Conservation (phyloP, 1,140 invertebrate species). For the Drosophila auraria region DNA sequence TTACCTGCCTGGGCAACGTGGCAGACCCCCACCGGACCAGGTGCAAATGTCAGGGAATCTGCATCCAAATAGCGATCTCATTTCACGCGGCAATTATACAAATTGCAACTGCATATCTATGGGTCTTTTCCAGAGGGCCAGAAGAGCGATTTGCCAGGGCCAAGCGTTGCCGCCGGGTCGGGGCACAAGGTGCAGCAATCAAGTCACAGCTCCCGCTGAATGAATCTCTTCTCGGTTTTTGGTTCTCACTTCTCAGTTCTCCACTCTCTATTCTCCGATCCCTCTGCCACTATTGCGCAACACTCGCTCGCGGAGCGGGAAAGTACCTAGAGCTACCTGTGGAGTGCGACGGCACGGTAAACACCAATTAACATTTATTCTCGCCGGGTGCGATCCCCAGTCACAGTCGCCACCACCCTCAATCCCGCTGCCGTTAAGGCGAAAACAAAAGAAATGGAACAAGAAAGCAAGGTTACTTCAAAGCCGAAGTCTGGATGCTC, state of each 20-base stretch:
- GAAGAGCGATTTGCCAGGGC: slow-evolving; percentile 5
- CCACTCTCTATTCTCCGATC: background rate
- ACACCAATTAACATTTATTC: slow-evolving; percentile 74
- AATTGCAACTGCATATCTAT: background rate
- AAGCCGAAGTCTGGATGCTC: background rate
- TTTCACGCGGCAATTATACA: slow-evolving; percentile 32
- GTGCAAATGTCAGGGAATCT: slow-evolving; percentile 42
- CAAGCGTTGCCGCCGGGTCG: slow-evolving; percentile 9
- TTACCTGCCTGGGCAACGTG: slow-evolving; percentile 17
- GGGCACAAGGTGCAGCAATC: background rate
- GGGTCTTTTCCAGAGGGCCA: background rate
- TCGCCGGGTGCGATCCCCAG: slow-evolving; percentile 27
- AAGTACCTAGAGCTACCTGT: slow-evolving; percentile 19
- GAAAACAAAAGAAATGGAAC: slow-evolving; percentile 8
- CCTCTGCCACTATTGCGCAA: slow-evolving; percentile 20
- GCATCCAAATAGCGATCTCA: slow-evolving; percentile 24
- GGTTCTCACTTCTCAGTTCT: background rate
- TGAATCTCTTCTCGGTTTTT: background rate
- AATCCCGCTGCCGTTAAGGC: background rate
- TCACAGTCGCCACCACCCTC: background rate
- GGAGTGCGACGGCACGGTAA: slow-evolving; percentile 33
- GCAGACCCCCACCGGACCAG: slow-evolving; percentile 1
- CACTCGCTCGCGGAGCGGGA: slow-evolving; percentile 4
- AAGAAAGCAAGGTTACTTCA: background rate
- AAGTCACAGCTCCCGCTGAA: background rate